Evolutionary conservation across 2,797 vertebrate genomes (phyloP), one percentile per base, ranked within the genome.

Genomic region (Labeo calbasu): DNA sequence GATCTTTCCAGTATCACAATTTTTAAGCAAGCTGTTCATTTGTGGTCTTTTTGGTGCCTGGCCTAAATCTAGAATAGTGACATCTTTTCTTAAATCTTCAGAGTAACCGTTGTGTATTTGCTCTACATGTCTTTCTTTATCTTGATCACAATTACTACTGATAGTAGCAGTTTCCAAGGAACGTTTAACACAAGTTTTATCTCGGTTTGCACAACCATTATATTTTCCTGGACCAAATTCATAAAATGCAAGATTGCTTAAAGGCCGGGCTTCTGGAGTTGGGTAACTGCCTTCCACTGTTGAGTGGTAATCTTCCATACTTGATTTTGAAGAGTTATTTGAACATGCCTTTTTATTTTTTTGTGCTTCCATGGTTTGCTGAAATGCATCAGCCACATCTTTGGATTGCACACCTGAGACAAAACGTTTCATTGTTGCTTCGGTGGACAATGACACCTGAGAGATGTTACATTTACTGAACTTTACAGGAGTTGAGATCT

Each of bases 201-300:
- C 69, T 75, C 81, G 73, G 75, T 9, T 43, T 1, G 36, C 63
- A 40, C 46, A 70, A 57, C n/a, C 32, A 0, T 50, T n/a, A 23
- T 71, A 1, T 71, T 82, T 81, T 50, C 65, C 55, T 85, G 69
- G 46, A 73, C 32, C 51, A 82, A 77, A 84, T 79, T 82, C 57
- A 77, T 85, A 82, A 69, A 82, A 59, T 4, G 50, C 46, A 25
- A 25, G 55, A 36, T 72, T 85, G 69, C 79, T 78, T 32, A 82
- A 48, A 43, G 32, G 77, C 50, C 8, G 36, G 43, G 23, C 81
- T 80, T 73, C 76, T 63, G n/a, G 13, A 12, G 10, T 11, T 19
- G 71, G 70, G 75, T 82, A n/a, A 77, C 21, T 51, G 5, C 53
- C 55, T 78, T 80, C 72, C 61, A 14, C 70, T 50, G 25, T 19